These are phyloP conservation scores for Nasonia oneida DNA, from an alignment of 2,888 invertebrate species.

Conservation along the genomic window DNA sequence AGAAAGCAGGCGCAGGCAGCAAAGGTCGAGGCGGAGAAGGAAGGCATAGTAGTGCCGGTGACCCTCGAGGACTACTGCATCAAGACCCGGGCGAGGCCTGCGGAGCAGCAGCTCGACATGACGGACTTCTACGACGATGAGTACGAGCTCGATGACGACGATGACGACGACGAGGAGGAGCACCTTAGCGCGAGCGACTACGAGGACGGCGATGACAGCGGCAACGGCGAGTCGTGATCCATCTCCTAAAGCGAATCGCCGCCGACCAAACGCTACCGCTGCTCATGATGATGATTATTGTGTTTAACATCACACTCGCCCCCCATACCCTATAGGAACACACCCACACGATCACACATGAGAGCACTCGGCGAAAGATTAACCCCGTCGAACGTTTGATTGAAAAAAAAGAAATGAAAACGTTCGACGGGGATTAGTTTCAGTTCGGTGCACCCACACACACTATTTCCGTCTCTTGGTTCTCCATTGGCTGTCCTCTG, in stretches of 20 bases:
- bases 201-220: conserved; percentile 92
- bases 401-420: not conserved
- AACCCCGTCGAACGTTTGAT: not conserved
- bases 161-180: conserved; percentile 85
- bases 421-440: conserved; percentile 6
- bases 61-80: conserved; percentile 99
- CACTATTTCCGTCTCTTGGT: not conserved
- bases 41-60: conserved; percentile 97
- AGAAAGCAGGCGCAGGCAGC: conserved; percentile 99
- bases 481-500: not conserved
- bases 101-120: conserved; percentile 92
- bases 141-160: conserved; percentile 88
- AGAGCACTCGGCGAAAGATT: not conserved
- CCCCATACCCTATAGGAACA: not conserved
- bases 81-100: conserved; percentile 93
- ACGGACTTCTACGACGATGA: conserved; percentile 98
- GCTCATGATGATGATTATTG: conserved; percentile 9
- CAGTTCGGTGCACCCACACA: not conserved
- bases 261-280: conserved; percentile 32
- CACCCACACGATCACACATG: not conserved
- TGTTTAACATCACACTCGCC: not conserved
- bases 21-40: conserved; percentile 96
- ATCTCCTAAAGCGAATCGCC: conserved; percentile 68
- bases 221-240: conserved; percentile 94
- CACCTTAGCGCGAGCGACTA: conserved; percentile 86